These are phyloP conservation scores for Lasioglossum oenotherae DNA, from an alignment of 2,888 invertebrate species.

Conservation along the genomic window DNA sequence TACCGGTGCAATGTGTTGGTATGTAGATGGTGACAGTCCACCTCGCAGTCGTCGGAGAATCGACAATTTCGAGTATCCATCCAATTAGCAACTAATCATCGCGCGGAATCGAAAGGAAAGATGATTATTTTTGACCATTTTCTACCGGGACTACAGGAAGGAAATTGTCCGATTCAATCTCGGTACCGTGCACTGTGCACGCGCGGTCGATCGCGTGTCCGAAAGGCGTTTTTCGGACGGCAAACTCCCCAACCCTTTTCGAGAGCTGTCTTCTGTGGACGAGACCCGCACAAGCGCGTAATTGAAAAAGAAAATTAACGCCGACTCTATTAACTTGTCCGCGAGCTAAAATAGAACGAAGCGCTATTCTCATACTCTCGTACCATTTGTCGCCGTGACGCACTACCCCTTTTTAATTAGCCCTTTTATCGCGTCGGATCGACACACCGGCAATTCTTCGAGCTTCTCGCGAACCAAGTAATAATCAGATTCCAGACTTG, in stretches of 20 bases:
- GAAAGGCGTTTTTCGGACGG: background rate
- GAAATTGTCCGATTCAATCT: background rate
- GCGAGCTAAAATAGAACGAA: background rate
- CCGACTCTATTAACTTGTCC: background rate
- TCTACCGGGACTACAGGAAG: background rate
- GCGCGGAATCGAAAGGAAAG: background rate
- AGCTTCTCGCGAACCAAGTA: background rate
- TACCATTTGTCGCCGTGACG: background rate
- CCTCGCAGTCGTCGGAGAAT: background rate
- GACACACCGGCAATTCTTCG: background rate
- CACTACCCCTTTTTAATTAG: background rate
- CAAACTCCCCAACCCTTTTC: background rate
- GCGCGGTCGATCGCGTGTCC: slow-evolving; percentile 7
- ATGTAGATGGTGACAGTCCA: background rate
- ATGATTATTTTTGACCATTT: background rate
- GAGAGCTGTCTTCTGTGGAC: background rate
- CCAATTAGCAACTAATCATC: too few species aligned
- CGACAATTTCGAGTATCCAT: background rate
- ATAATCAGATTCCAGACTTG: background rate
- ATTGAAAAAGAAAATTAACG: slow-evolving; percentile 9
- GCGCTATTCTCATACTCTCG: background rate
- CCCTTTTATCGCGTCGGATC: background rate
- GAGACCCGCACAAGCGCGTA: background rate
- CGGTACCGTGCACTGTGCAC: background rate
- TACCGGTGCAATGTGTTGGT: background rate